Percentiles rank a stretch among this genome's conserved stretches.
These are phyloP conservation scores for Tringa solitaria DNA, from an alignment of 2,113 vertebrate genomes.

Conservation along the genomic window DNA sequence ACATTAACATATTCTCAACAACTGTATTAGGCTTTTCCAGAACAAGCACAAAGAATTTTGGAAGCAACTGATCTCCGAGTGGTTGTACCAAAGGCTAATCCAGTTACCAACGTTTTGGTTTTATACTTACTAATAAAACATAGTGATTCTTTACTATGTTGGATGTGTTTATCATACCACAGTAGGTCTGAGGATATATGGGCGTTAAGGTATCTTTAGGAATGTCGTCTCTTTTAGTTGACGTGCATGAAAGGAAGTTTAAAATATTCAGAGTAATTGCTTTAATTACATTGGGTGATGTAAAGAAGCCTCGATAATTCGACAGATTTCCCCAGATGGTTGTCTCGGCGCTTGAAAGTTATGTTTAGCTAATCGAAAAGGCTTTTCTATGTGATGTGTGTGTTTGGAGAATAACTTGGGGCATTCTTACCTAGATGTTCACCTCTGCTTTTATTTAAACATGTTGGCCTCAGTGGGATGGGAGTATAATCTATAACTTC, in stretches of 20 bases:
- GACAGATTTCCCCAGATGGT: not conserved
- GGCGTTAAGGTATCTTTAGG: not conserved
- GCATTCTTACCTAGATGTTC: not conserved
- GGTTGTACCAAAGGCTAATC: not conserved
- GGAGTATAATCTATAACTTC: not conserved
- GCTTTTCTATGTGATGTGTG: not conserved
- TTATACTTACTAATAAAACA: not conserved
- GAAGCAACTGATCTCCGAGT: not conserved
- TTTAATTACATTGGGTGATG: not conserved
- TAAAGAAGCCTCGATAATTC: not conserved
- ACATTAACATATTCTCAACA: not conserved
- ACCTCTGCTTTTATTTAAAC: not conserved
- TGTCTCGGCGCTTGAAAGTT: not conserved
- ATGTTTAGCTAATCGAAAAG: not conserved
- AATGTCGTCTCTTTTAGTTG: not conserved
- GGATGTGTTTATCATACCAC: not conserved
- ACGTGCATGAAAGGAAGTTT: not conserved
- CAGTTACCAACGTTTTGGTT: not conserved
- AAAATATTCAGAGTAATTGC: not conserved
- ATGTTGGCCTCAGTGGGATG: not conserved
- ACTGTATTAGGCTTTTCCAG: not conserved
- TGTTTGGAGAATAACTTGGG: not conserved
- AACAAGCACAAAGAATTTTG: not conserved
- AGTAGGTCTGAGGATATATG: not conserved
- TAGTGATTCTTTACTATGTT: not conserved